These are phyloP conservation scores for Hipparchia semele DNA, from an alignment of 2,888 invertebrate genomes.

Conservation along the genomic window DNA sequence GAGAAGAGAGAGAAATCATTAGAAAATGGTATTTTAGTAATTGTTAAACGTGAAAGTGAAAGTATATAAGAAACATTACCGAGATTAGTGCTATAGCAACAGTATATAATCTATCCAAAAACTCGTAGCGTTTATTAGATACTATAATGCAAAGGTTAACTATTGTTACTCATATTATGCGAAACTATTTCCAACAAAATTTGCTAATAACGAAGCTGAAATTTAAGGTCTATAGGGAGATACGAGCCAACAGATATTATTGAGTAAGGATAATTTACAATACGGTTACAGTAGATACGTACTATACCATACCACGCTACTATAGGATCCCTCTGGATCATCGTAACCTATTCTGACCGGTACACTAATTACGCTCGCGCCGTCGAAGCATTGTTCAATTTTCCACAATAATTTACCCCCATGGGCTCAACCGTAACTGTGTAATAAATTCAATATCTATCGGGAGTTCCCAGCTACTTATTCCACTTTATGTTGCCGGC, in stretches of 20 bases:
- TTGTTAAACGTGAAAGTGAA: no score
- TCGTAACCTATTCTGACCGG: constrained; percentile 63
- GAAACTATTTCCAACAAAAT: not conserved
- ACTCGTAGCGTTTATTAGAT: no score
- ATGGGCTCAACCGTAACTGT: constrained; percentile 40
- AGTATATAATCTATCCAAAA: not conserved
- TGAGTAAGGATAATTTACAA: constrained; percentile 7
- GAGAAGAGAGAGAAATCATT: no score
- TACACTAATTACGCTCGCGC: constrained; percentile 59
- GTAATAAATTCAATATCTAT: constrained; percentile 47
- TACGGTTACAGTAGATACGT: not conserved
- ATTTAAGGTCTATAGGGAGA: constrained; percentile 1
- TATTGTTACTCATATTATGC: not conserved
- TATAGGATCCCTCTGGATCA: constrained; percentile 49
- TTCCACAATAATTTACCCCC: constrained; percentile 48
- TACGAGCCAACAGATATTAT: not conserved
- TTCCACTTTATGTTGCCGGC: constrained; percentile 3
- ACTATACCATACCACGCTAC: not conserved
- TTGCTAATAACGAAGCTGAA: constrained; percentile 4
- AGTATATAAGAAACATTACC: no score
- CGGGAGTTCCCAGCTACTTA: constrained; percentile 20
- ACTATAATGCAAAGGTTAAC: not conserved
- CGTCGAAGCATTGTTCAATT: constrained; percentile 47
- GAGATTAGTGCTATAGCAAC: no score
- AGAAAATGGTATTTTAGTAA: no score